Evolutionary conservation across 2,113 vertebrate species (phyloP).

Genomic region (Chloropsis hardwickii): DNA sequence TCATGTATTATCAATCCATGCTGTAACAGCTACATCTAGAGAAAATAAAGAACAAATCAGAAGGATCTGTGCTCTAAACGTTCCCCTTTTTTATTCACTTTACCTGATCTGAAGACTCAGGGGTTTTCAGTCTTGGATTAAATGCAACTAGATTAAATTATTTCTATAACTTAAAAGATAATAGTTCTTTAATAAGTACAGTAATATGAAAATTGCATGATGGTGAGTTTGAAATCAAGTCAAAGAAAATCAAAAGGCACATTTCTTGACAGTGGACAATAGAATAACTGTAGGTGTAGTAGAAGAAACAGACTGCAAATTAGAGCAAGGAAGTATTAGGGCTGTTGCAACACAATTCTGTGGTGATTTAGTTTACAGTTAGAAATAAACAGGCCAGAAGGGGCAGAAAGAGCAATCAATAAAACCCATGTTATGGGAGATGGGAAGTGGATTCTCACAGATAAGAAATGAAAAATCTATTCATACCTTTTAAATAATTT

Average conservation of each 20-base stretch:
- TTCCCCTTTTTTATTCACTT: background rate
- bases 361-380: background rate
- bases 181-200: background rate
- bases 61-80: background rate
- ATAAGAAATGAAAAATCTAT: background rate
- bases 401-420: background rate
- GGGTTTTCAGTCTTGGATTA: background rate
- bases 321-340: background rate
- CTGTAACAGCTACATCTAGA: background rate
- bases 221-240: background rate
- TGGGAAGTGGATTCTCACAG: background rate
- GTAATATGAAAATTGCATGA: background rate
- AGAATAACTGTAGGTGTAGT: background rate
- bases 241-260: background rate
- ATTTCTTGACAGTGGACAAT: background rate
- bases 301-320: background rate
- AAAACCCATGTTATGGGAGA: background rate
- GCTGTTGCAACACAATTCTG: background rate
- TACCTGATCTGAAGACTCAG: background rate
- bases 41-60: background rate
- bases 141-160: background rate
- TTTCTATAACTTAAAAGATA: background rate
- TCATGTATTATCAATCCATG: background rate
- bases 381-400: background rate
- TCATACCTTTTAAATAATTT: background rate